Percentiles rank a stretch among this genome's conserved stretches.
phyloP scores from a whole-genome alignment of 2,797 vertebrate genomes.

The Tokudaia tokunoshimensis region DNA sequence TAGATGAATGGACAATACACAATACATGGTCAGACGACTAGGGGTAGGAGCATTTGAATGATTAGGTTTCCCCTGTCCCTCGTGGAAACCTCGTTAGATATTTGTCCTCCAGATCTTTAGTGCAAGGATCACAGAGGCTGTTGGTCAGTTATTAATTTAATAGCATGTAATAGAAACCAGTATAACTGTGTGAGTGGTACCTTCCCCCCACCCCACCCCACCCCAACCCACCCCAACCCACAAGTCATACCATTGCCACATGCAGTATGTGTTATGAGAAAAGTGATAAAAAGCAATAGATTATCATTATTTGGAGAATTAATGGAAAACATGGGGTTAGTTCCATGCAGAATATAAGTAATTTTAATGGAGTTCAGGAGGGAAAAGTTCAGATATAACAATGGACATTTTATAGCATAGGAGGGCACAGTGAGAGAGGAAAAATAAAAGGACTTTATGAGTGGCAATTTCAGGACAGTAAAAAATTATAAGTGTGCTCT shows the following conservation, averaged over 20 bases:
- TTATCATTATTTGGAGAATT: slow-evolving; percentile 19
- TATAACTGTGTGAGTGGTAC: not conserved
- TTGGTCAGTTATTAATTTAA: slow-evolving; percentile 16
- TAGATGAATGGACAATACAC: not conserved
- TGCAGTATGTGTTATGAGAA: slow-evolving; percentile 44
- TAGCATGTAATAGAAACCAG: not conserved
- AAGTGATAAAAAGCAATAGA: not conserved
- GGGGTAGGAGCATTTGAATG: not conserved
- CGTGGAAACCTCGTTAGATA: not conserved
- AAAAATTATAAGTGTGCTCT: slow-evolving; percentile 59
- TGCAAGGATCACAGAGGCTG: not conserved
- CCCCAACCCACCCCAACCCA: not conserved
- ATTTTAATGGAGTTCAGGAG: slow-evolving; percentile 49
- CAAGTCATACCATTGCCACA: not conserved
- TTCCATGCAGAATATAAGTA: slow-evolving; percentile 33
- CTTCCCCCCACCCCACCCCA: not conserved
- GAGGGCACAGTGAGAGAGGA: slow-evolving; percentile 51
- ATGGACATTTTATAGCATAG: slow-evolving; percentile 40
- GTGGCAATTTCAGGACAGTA: slow-evolving; percentile 60
- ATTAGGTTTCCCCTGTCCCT: not conserved
- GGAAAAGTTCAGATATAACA: slow-evolving; percentile 35
- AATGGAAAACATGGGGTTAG: slow-evolving; percentile 29
- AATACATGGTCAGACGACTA: not conserved
- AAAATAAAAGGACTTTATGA: slow-evolving; percentile 45
- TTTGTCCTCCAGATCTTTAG: slow-evolving; percentile 13